Evolutionary conservation across 2,888 invertebrate genomes (phyloP), one percentile per base, ranked within the genome.

Genomic region (Eremobia ochroleuca): DNA sequence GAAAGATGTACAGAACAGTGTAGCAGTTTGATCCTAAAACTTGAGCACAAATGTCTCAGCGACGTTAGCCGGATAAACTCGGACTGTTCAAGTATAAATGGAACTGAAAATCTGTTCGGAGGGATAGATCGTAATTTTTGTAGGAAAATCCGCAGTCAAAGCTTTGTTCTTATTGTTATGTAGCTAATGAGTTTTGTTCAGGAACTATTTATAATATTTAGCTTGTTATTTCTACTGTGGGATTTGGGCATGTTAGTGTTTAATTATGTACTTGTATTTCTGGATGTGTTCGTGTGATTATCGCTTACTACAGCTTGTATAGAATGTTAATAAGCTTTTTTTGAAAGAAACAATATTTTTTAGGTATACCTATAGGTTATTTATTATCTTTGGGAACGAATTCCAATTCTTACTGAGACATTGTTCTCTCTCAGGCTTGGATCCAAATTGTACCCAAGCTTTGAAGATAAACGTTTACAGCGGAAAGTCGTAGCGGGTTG

Each of bases 41-140:
- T 73, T 76, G 28, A 62, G 69, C 62, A 64, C 67, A 72, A 74
- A 75, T 72, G 61, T 77, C 59, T 28, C 70, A 13, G 52, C 40
- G 68, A 72, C 55, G 46, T 49, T 65, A 71, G 64, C 61, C n/a
- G 62, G 65, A 68, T 82, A 82, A 77, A 82, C 58, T 55, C 5
- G 31, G 70, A 71, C 46, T 64, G 34, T 80, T 73, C 43, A 77
- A 68, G n/a, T n/a, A 69, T 74, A 65, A 82, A 65, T 61, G 68
- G 59, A 71, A 82, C 59, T 61, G 64, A 68, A 58, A 71, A 49
- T 74, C 55, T 79, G 15, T 65, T 59, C 37, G 49, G 4, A 11
- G 34, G 34, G 49, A 34, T 49, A 34, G 25, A 43, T 65, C 8
- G 28, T 8, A 31, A 31, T 69, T 80, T 58, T 75, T 18, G 25